A percentile compares a stretch with the other conserved stretches of the same genome.
Evolutionary conservation across 2,113 vertebrate genomes (phyloP).

Genomic region (Odocoileus hemionus): DNA sequence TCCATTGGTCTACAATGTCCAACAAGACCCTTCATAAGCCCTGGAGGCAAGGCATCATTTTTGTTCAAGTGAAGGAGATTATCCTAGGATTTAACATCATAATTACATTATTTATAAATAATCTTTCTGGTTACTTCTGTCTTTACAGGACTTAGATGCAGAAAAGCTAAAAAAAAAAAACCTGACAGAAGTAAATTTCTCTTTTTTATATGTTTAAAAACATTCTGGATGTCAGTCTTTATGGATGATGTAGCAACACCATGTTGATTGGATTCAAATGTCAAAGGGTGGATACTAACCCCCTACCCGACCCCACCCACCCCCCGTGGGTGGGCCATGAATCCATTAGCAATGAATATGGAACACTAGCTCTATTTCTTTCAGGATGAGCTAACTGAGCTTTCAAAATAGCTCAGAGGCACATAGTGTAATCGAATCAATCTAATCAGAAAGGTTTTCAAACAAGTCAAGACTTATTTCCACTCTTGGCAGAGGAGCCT

Average conservation of each 20-base stretch:
- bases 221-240: neutral
- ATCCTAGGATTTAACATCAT: neutral
- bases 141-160: neutral
- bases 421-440: neutral
- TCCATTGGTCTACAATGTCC: neutral
- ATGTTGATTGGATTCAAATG: accelerated
- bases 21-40: neutral
- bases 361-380: neutral
- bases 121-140: neutral
- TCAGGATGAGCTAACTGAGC: neutral
- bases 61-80: neutral
- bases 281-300: neutral
- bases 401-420: neutral
- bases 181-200: neutral
- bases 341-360: neutral
- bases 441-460: neutral
- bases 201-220: neutral
- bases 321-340: neutral
- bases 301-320: accelerated
- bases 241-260: neutral
- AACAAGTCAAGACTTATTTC: neutral
- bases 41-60: neutral
- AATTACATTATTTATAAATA: neutral
- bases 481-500: neutral
- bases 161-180: neutral